These are phyloP conservation scores for Pygmarrhopalites habei DNA, from an alignment of 1,140 invertebrate species.

Conservation along the genomic window DNA sequence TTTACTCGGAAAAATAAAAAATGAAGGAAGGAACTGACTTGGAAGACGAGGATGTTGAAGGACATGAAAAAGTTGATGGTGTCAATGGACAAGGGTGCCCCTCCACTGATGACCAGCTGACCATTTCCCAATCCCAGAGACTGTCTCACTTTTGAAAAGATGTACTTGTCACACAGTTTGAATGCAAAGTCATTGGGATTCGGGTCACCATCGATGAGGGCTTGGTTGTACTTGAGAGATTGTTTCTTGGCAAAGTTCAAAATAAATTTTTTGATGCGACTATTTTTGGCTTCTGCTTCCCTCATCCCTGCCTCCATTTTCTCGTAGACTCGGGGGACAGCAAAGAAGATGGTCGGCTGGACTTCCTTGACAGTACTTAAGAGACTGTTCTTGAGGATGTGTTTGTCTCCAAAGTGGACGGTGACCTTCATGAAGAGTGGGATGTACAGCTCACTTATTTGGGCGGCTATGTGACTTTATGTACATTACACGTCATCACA, in stretches of 20 bases:
- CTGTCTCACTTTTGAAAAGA: slow-evolving; percentile 65
- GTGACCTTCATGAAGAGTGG: slow-evolving; percentile 52
- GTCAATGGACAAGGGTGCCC: slow-evolving; percentile 75
- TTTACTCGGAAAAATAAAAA: background rate
- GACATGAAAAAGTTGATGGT: slow-evolving; percentile 78
- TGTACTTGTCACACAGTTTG: slow-evolving; percentile 54
- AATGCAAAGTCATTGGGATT: slow-evolving; percentile 21
- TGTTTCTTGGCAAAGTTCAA: slow-evolving; percentile 67
- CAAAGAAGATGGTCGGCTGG: slow-evolving; percentile 71
- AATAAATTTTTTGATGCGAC: slow-evolving; percentile 59
- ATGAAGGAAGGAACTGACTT: slow-evolving; percentile 43
- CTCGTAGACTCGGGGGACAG: slow-evolving; percentile 84
- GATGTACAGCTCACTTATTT: slow-evolving; percentile 68
- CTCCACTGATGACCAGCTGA: slow-evolving; percentile 59
- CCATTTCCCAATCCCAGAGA: slow-evolving; percentile 68
- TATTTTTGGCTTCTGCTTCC: slow-evolving; percentile 58
- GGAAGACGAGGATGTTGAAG: slow-evolving; percentile 69
- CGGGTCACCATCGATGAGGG: slow-evolving; percentile 57
- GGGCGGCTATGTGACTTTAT: slow-evolving; percentile 86
- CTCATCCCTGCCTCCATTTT: slow-evolving; percentile 84
- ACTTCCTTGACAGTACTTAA: slow-evolving; percentile 65
- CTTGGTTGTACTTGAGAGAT: slow-evolving; percentile 62
- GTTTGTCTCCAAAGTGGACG: slow-evolving; percentile 73
- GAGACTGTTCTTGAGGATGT: slow-evolving; percentile 72
- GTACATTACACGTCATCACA: too few relatives aligned